These are phyloP conservation scores for Limulus polyphemus DNA, from an alignment of 2,888 invertebrate genomes.

Conservation along the genomic window DNA sequence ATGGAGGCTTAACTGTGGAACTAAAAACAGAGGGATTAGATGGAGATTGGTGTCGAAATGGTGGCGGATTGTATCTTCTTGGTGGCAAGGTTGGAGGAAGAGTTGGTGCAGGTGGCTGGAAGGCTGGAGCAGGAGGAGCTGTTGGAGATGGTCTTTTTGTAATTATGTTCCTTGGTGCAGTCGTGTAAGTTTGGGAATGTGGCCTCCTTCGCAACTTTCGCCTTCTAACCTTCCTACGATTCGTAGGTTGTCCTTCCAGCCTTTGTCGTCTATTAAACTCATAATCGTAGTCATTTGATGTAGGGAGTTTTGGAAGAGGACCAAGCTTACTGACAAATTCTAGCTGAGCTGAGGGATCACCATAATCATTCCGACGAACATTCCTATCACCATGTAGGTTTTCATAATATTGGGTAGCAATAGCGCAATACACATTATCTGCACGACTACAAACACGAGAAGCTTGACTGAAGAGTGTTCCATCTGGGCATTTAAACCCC, in stretches of 20 bases:
- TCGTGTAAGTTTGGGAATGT: too few species aligned
- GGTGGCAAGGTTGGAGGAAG: constrained; percentile 4
- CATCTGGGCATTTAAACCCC: constrained; percentile 73
- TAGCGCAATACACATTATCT: constrained; percentile 49
- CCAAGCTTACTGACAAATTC: too few species aligned
- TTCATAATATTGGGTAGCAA: constrained; percentile 55
- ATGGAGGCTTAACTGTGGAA: too few species aligned
- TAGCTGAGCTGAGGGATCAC: too few species aligned
- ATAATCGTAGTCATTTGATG: too few species aligned
- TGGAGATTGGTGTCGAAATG: not conserved
- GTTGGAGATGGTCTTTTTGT: constrained; percentile 4
- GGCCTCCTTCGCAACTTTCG: too few species aligned
- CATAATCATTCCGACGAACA: constrained; percentile 3
- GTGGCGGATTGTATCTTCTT: constrained; percentile 7
- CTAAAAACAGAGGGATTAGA: not conserved
- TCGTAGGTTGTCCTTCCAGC: too few species aligned
- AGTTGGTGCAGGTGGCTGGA: constrained; percentile 2
- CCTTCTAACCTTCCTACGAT: too few species aligned
- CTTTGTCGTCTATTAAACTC: too few species aligned
- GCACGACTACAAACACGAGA: constrained; percentile 16
- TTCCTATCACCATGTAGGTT: constrained; percentile 28
- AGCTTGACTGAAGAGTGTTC: constrained; percentile 47
- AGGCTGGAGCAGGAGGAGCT: not conserved
- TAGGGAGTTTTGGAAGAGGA: too few species aligned
- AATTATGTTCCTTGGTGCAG: too few species aligned